Evolutionary conservation across 2,797 vertebrate species (phyloP).

Genomic region (Darevskia nairensis): DNA sequence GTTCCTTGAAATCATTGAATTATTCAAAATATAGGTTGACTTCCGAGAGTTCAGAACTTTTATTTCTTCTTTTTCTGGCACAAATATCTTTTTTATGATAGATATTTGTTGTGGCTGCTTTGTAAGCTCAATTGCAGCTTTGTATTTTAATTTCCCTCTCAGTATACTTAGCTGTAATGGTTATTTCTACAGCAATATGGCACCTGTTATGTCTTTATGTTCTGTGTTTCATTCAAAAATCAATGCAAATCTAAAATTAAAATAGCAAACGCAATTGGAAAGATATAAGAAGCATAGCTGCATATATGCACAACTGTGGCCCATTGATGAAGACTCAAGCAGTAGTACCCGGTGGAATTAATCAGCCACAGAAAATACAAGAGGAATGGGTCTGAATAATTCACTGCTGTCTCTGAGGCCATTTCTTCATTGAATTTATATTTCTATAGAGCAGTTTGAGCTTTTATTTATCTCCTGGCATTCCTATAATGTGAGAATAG

Average conservation of each 20-base stretch:
- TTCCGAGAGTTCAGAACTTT: neutral
- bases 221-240: neutral
- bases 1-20: neutral
- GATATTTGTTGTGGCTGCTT: neutral
- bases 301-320: neutral
- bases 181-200: neutral
- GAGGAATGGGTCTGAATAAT: constrained; percentile 35
- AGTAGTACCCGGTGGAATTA: constrained; percentile 31
- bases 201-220: neutral
- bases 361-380: constrained; percentile 26
- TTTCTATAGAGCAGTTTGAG: neutral
- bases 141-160: neutral
- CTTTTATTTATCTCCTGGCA: constrained; percentile 20
- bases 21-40: neutral
- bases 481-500: neutral
- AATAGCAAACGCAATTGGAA: neutral
- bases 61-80: neutral
- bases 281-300: neutral
- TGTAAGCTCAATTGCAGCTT: neutral
- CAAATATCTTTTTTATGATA: neutral
- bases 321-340: constrained; percentile 5
- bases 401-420: constrained; percentile 8
- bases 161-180: neutral
- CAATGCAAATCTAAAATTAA: neutral
- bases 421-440: constrained; percentile 23